Evolutionary conservation across 2,113 vertebrate genomes (phyloP), one percentile per base, ranked within the genome.

Genomic region (Spheniscus mendiculus): DNA sequence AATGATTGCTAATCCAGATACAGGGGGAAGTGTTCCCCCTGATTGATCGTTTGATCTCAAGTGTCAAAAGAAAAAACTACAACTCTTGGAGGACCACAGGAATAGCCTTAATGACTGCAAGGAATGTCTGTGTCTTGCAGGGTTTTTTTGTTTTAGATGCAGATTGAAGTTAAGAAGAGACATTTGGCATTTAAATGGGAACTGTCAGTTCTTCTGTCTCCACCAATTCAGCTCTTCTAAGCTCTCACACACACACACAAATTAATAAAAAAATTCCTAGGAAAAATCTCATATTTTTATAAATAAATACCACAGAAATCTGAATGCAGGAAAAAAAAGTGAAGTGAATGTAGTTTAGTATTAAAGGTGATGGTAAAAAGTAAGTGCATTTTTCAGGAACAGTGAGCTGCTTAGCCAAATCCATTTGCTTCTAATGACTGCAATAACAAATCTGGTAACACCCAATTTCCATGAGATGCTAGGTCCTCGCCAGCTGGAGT

Each of bases 101-200:
- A 90, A 83, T 5, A 82, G 45, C 14, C 2, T 77, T 65, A 94
- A 73, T 36, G 38, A 58, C 63, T 63, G 50, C 42, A 78, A 96
- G 55, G 91, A 94, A 96, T 96, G 87, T 59, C 45, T 25, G 47
- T 94, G 81, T 88, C 74, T 86, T 96, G 56, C 76, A 88, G 66
- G 34, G 34, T 2, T 73, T 85, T 92, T 63, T 87, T 89, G 70
- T 53, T 96, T 80, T 82, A 85, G 63, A 47, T 50, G 69, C 58
- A 74, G 80, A 89, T 73, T 72, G 36, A 50, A 83, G 16, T 69
- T 83, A 85, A 89, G 52, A 93, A 59, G 70, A 72, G 25, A 77
- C 40, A 45, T 70, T 95, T 95, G 87, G n/a, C 55, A 80, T 96
- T 87, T 93, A 88, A 96, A 96, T 79, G 29, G 53, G 20, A 93